Evolutionary conservation across 37 sponge, comb jelly and placozoan genomes (phyloP).

Genomic region (Aplysina aerophoba): DNA sequence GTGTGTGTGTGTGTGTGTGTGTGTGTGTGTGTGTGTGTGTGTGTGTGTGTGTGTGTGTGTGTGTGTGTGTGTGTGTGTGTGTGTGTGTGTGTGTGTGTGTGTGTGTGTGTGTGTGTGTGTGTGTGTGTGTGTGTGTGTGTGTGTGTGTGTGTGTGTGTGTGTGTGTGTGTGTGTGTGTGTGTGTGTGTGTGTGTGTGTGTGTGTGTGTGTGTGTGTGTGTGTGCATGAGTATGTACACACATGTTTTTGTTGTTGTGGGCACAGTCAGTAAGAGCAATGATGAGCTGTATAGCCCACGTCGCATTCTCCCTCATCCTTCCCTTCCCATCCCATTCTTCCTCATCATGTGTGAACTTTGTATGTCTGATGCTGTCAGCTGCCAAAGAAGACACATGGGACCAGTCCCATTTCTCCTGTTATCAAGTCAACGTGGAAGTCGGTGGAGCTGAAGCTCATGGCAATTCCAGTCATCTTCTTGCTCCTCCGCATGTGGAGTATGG

Average conservation of each 20-base stretch:
- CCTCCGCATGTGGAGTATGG: conserved; percentile 55
- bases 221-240: too few species aligned
- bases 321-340: too few species aligned
- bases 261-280: too few species aligned
- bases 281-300: too few species aligned
- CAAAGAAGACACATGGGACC: background rate
- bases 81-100: conserved; percentile 46
- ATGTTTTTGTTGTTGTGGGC: too few species aligned
- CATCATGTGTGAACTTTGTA: too few species aligned
- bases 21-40: conserved; percentile 14
- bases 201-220: background rate
- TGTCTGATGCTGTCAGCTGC: too few species aligned
- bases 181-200: conserved; percentile 14
- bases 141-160: conserved; percentile 5
- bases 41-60: conserved; percentile 32
- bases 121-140: conserved; percentile 3
- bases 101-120: conserved; percentile 24
- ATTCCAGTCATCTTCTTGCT: conserved; percentile 70
- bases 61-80: conserved; percentile 20
- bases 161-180: conserved; percentile 33
- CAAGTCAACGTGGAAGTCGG: conserved; percentile 4
- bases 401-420: conserved; percentile 6
- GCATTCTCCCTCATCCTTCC: too few species aligned
- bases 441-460: conserved; percentile 66
- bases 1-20: background rate